Base-by-base conservation (phyloP, 2,797 vertebrate species). In the Crocidura indochinensis region DNA sequence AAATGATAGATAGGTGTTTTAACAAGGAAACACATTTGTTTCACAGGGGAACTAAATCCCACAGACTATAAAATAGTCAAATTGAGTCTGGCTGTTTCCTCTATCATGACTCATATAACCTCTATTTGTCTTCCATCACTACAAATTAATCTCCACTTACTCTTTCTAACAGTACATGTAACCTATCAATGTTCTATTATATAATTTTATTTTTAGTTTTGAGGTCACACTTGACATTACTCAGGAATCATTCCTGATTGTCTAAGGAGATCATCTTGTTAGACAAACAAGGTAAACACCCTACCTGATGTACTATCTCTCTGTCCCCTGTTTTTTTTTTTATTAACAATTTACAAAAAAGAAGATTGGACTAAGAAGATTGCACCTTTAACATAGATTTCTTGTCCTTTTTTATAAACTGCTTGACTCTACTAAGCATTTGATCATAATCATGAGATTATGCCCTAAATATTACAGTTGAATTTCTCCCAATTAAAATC, bases 401-500 rank as follows among this genome's bases (percentile, higher is more conserved):
- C 8, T 65, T 53, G 38, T 83, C n/a, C 81, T 81, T 49, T 74
- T 71, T 2, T 76, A 46, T 89, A 76, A 72, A 73, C 26, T 74
- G 11, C 27, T 68, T 93, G 29, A 87, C 20, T 10, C 12, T 75
- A 24, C 19, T 67, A 82, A 26, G 9, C 65, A 75, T 91, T 88
- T 81, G 2, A 49, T 92, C 38, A 81, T 7, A 15, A 87, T 92
- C 38, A 81, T 6, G 20, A 84, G 15, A 81, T 10, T 20, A 4
- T 72, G 22, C 29, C 31, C 24, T 92, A 64, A 95, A 72, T 93
- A 29, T 49, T 46, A 82, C 72, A 85, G 68, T 76, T 89, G 20
- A 93, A 74, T 73, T 51, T 79, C 49, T 76, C 51, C 38, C 85
- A 86, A 74, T 93, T 87, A 91, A 87, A 91, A 91, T 87, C 75